Evolutionary conservation across 2,888 invertebrate species (phyloP), one percentile per base, ranked within the genome.

Genomic region (Drosophila mimetica): DNA sequence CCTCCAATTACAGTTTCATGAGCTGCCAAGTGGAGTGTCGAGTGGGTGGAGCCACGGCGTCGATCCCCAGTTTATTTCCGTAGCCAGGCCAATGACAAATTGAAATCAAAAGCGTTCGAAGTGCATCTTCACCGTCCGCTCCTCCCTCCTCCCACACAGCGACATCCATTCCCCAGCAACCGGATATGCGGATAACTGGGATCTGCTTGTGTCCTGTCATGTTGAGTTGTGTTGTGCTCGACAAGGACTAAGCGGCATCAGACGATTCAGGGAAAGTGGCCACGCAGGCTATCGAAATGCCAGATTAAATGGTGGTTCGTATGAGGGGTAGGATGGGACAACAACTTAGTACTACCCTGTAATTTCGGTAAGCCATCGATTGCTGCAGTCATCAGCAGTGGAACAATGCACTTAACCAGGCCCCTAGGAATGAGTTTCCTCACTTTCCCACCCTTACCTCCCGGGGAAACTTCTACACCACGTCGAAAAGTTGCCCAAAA

Each of bases 401-500:
- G 53, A 42, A 52, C 58, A 72, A 70, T 84, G 82, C 80, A 80
- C 51, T 41, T 48, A 32, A 32, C 41, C 36, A 61, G 34, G 14
- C 30, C 36, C 16, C n/a, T 4, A 41, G 71, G 39, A 51, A 41
- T 42, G 8, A 13, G 25, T 20, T 1, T 30, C 14, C 18, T 1
- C 18, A 9, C 18, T n/a, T 4, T 9, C n/a, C 5, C 42, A n/a
- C 8, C 42, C 2, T 14, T 7, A 2, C 5, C 47, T 7, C 5
- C 11, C 6, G 1, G 14, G 37, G 2, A 22, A 59, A 59, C 53
- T 71, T 59, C 52, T 61, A 41, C 36, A 51, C 46, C 66, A 67
- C 69, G 58, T 71, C 25, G 44, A 32, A 63, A 74, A 86, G 77
- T 83, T 83, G 52, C 50, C 83, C 73, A 70, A 87, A 87, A 89